These are phyloP conservation scores for Dolichallabes microphthalmus DNA, from an alignment of 2,113 vertebrate genomes.

Conservation along the genomic window DNA sequence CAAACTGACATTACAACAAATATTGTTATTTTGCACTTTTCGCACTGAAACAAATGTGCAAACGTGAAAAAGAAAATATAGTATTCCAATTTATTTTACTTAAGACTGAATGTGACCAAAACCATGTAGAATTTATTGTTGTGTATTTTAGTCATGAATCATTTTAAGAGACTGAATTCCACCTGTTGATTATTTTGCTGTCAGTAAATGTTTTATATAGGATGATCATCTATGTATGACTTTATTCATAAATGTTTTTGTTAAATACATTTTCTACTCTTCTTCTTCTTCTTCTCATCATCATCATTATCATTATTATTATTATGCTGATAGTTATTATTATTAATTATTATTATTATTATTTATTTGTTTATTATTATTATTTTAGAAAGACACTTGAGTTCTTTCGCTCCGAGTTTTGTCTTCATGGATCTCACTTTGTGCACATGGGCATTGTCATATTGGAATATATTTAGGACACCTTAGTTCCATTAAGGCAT, in stretches of 20 bases:
- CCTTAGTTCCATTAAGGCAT: neutral
- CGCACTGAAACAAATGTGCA: constrained; percentile 65
- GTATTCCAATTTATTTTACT: constrained; percentile 60
- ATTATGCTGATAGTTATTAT: too few relatives aligned
- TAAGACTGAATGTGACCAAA: neutral
- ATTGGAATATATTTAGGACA: neutral
- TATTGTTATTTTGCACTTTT: constrained; percentile 42
- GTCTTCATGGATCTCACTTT: neutral
- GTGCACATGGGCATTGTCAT: neutral
- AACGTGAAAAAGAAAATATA: constrained; percentile 61
- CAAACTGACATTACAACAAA: neutral
- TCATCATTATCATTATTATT: too few relatives aligned
- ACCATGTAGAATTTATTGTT: constrained; percentile 56
- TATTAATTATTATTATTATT: too few relatives aligned
- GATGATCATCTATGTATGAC: neutral
- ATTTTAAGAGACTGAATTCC: constrained; percentile 10
- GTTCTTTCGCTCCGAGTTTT: neutral
- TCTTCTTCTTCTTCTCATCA: neutral
- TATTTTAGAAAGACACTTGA: neutral
- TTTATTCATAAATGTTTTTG: neutral
- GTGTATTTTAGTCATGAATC: constrained; percentile 68
- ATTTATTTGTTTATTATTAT: too few relatives aligned
- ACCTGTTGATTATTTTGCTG: too few relatives aligned
- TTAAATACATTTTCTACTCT: neutral
- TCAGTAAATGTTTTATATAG: neutral